Base-by-base conservation (phyloP, 1,140 invertebrate genomes). In the Pteromalus puparum region DNA sequence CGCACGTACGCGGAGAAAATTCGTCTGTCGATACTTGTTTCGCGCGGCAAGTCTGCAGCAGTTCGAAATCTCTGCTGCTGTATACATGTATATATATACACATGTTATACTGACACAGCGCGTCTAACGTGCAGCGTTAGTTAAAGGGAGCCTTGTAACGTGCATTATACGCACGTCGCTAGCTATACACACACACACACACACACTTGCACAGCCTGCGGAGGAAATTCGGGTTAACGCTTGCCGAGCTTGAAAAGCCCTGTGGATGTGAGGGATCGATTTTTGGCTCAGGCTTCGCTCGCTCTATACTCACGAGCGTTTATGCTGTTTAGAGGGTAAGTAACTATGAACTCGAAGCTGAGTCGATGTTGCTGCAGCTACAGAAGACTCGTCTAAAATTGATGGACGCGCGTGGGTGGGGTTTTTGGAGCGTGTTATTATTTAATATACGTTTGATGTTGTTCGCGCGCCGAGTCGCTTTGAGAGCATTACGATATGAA, bases 11-110 rank as follows among this genome's bases (percentile, higher is more conserved):
- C 34, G n/a, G 73, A 75, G 74, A 86, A 87, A 88, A 90, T 89
- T 88, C 73, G 72, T 87, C 82, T 88, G 87, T 89, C 88, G 87
- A 89, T 90, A 88, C 82, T 89, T 87, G 88, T 89, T 90, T 88
- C 85, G 87, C 73, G 88, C 79, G 18, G 67, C 53, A 61, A 61
- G 53, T 61, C 15, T 7, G 21, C 21, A 61, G 53, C 53, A 61
- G 53, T 15, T 48, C 53, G 53, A 21, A n/a, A 5, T 34, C 30
- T 34, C 53, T 61, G 18, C n/a, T n/a, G n/a, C n/a, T 61, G 53
- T 10, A 5, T 21, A 18, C 48, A 53, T 10, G 1, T 21, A 18
- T 10, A 42, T 42, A 1, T 42, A 42, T 9, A 1, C 38, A 5
- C 30, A 34, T 34, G 30, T 53, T 53, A 53, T 53, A 5, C 1